Evolutionary conservation across 2,113 vertebrate species (phyloP).

Genomic region (Thinocorus orbignyianus): DNA sequence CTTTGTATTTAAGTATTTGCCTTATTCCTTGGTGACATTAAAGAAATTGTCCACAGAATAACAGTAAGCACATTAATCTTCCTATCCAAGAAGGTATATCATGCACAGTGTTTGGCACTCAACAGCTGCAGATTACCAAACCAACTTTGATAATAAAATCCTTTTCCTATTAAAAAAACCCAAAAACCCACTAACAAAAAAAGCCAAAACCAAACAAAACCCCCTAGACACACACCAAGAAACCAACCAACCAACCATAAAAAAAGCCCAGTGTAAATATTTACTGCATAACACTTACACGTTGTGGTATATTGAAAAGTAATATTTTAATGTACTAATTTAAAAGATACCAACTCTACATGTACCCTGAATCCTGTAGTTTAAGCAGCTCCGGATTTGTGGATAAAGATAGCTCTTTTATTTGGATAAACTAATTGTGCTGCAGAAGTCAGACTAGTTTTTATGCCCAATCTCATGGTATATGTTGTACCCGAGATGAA

Average conservation of each 20-base stretch:
- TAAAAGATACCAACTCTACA: background rate
- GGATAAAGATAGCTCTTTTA: background rate
- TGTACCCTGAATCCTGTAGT: background rate
- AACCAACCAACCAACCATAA: no score
- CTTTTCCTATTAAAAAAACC: background rate
- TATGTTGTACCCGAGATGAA: background rate
- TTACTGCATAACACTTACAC: background rate
- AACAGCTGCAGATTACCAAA: background rate
- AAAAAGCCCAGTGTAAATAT: background rate
- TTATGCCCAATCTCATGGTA: background rate
- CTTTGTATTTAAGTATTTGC: conserved; percentile 8
- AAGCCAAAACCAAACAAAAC: no score
- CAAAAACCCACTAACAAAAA: no score
- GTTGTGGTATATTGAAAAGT: background rate
- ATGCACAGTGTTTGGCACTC: background rate
- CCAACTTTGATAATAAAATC: background rate
- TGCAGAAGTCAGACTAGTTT: background rate
- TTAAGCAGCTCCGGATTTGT: background rate
- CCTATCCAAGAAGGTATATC: background rate
- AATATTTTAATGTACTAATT: background rate
- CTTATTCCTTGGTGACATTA: background rate
- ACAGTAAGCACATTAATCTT: conserved; percentile 23
- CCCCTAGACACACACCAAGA: no score
- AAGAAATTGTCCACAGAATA: background rate
- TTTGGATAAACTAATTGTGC: background rate